Base-by-base conservation (phyloP, 2,888 invertebrate genomes). In the Perithous albicinctus region DNA sequence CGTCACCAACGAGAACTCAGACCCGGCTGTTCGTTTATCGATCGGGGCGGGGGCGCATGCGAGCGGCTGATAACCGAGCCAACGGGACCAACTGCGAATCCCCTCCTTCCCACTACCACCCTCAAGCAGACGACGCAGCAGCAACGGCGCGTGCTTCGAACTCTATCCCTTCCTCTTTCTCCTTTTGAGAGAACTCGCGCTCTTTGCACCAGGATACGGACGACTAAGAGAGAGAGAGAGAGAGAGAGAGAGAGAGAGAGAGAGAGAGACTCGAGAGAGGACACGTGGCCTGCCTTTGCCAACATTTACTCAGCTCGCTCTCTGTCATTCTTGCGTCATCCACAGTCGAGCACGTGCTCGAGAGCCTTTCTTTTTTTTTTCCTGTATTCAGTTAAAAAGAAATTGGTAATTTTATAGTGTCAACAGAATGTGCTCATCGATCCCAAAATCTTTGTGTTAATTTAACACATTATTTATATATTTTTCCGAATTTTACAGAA, bases 21-120 rank as follows among this genome's bases (percentile, higher is more conserved):
- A 79, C 74, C 85, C 82, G 82, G 84, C 78, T 77, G 93, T 92
- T 82, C 76, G 83, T 85, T 86, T 91, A 92, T 92, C 91, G 92
- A 91, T 92, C 90, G 84, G 88, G 88, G 90, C 90, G 90, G 89
- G 86, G 92, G 93, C 93, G 94, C 93, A 93, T 94, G 94, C 94
- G 94, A 94, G 94, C 93, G 32, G 18, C 15, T 59, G 59, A 59
- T 59, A 59, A 59, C 20, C 59, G 59, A 32, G 56, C 15, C n/a
- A n/a, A 29, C n/a, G 15, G 32, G 54, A 56, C 23, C 66, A 7
- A 26, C 7, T n/a, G n/a, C 38, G 20, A 26, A 15, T 15, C 29
- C 46, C 20, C n/a, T n/a, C n/a, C n/a, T n/a, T n/a, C n/a, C n/a
- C n/a, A n/a, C n/a, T n/a, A n/a, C n/a, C 46, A 18, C 38, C 38